Evolutionary conservation across 1,140 invertebrate genomes (phyloP).

Genomic region (Meloidogyne floridensis): DNA sequence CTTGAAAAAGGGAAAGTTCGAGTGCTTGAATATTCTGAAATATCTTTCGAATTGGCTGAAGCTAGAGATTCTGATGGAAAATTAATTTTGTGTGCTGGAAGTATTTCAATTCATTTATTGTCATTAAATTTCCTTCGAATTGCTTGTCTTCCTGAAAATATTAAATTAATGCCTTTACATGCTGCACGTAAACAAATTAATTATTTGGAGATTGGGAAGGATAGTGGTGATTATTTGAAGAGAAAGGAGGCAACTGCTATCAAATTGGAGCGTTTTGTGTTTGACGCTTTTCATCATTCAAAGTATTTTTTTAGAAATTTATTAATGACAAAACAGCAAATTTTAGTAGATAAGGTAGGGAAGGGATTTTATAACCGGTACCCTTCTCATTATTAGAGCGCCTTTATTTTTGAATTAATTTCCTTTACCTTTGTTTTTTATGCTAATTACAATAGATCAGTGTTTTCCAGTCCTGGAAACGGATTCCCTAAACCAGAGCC

Average conservation of each 20-base stretch:
- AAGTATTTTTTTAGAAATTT: constrained; percentile 2
- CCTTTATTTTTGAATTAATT: too few species aligned
- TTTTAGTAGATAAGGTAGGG: too few species aligned
- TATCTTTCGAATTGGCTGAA: constrained; percentile 82
- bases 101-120: constrained; percentile 98
- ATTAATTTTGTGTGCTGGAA: constrained; percentile 87
- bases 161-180: constrained; percentile 77
- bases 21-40: constrained; percentile 21
- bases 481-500: too few species aligned
- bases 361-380: too few species aligned
- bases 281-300: constrained; percentile 93
- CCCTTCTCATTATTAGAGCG: too few species aligned
- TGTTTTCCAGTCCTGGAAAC: too few species aligned
- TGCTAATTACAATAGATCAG: too few species aligned
- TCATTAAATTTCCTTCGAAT: constrained; percentile 79
- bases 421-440: too few species aligned
- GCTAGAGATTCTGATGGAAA: constrained; percentile 72
- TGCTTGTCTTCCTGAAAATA: constrained; percentile 68
- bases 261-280: constrained; percentile 99
- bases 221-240: background rate
- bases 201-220: background rate
- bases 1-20: constrained; percentile 11
- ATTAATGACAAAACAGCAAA: too few species aligned
- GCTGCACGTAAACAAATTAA: constrained; percentile 75
- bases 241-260: constrained; percentile 69